Evolutionary conservation across 1,140 invertebrate genomes (phyloP), one percentile per base, ranked within the genome.

Genomic region (Microplitis demolitor): DNA sequence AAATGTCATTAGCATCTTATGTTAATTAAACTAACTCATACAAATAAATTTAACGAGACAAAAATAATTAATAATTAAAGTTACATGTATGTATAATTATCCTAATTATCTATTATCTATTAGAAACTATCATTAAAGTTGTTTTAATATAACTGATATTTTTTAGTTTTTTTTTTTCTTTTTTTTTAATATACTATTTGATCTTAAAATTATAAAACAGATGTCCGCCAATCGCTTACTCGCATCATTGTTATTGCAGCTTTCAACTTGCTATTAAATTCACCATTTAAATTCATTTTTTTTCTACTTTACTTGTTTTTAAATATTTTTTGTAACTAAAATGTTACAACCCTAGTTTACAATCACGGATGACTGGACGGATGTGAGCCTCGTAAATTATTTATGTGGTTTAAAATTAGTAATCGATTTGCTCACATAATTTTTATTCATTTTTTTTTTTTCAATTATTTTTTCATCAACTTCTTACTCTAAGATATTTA

Each of bases 181-280:
- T 45, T 45, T 45, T 45, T 45, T 77, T 74, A 78, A 72, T 70
- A 69, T 72, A 81, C 75, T 77, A 78, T 76, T 79, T 76, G 79
- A 75, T 76, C 78, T 82, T 81, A 82, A 81, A 82, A 82, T 80
- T 82, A 83, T 78, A 83, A 82, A 82, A 83, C 76, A 76, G 78
- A 79, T 79, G 78, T 81, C 77, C 82, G 76, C 76, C 72, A 69
- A 72, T 78, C 74, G 75, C 79, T 81, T 77, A 54, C 13, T 54
- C 77, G 77, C 61, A 76, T 76, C 77, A 76, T 75, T 77, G 77
- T 80, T 83, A 81, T 81, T 83, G 80, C 80, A 83, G 78, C 77
- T 69, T 75, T 70, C 71, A 45, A 66, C 6, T 51, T 51, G 33
- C 14, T 56, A 16, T 56, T 68, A 31, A 35, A 3, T 68, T 56